These are phyloP conservation scores for Nothocercus nigrocapillus DNA, from an alignment of 2,113 vertebrate species.

Conservation along the genomic window DNA sequence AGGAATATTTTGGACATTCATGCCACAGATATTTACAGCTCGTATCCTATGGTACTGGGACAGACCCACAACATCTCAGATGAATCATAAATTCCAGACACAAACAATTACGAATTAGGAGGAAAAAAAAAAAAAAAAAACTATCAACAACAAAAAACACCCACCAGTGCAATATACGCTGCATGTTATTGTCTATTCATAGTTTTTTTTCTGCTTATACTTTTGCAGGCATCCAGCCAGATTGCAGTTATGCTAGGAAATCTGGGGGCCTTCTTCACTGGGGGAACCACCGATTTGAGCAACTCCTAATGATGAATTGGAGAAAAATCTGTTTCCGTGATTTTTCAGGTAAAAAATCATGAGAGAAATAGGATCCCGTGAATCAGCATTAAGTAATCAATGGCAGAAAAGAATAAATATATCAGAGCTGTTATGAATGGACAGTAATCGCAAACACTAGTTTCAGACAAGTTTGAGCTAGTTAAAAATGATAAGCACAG, in stretches of 20 bases:
- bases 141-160: too few species aligned
- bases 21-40: conserved; percentile 10
- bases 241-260: background rate
- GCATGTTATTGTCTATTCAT: background rate
- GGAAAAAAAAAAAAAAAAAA: background rate
- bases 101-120: conserved; percentile 23
- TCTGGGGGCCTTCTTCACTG: background rate
- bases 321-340: conserved; percentile 1
- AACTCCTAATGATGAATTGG: background rate
- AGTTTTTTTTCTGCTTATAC: background rate
- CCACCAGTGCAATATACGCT: background rate
- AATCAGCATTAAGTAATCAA: conserved; percentile 15
- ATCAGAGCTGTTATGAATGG: background rate
- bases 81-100: conserved; percentile 31
- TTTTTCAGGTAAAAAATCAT: conserved; percentile 10
- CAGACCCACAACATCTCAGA: background rate
- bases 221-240: background rate
- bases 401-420: background rate
- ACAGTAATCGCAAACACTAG: background rate
- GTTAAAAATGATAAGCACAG: background rate
- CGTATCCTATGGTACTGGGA: background rate
- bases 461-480: background rate
- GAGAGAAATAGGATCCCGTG: background rate
- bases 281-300: background rate
- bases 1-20: conserved; percentile 1